These are phyloP conservation scores for Rhyacophila evoluta DNA, from an alignment of 2,888 invertebrate species.

Conservation along the genomic window DNA sequence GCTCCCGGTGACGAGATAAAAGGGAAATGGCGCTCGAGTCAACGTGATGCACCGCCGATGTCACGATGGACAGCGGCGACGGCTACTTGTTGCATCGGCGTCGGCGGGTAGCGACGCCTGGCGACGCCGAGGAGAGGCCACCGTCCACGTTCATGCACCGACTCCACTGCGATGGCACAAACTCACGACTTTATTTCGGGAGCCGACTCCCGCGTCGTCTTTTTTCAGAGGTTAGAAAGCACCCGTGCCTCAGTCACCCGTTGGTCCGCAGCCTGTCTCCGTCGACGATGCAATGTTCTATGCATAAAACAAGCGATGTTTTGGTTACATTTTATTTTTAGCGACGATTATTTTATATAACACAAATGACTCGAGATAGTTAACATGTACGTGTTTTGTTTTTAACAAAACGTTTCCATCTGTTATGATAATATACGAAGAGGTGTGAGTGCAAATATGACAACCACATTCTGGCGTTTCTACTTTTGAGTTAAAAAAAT, in stretches of 20 bases:
- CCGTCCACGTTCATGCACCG: conserved; percentile 55
- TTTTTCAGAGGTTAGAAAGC: background rate
- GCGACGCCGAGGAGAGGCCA: conserved; percentile 63
- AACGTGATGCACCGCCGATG: conserved; percentile 16
- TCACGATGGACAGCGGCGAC: conserved; percentile 56
- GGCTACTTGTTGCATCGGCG: conserved; percentile 58
- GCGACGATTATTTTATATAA: background rate
- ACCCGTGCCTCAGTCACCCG: conserved; percentile 30
- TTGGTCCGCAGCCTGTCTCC: conserved; percentile 33
- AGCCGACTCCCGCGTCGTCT: conserved; percentile 39
- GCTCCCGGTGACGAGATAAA: conserved; percentile 30
- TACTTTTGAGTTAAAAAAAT: too few species aligned
- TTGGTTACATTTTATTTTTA: conserved; percentile 16
- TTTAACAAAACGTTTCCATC: background rate
- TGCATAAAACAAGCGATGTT: background rate
- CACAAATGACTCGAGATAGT: background rate
- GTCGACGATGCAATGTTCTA: conserved; percentile 10
- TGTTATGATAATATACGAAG: background rate
- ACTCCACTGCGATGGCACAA: conserved; percentile 51
- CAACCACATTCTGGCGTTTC: background rate
- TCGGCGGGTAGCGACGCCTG: conserved; percentile 59
- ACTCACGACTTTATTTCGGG: conserved; percentile 41
- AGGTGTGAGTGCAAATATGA: background rate
- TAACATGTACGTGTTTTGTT: background rate
- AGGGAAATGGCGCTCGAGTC: conserved; percentile 4